Evolutionary conservation across 1,140 invertebrate genomes (phyloP).

Genomic region (Paraescarpia echinospica): DNA sequence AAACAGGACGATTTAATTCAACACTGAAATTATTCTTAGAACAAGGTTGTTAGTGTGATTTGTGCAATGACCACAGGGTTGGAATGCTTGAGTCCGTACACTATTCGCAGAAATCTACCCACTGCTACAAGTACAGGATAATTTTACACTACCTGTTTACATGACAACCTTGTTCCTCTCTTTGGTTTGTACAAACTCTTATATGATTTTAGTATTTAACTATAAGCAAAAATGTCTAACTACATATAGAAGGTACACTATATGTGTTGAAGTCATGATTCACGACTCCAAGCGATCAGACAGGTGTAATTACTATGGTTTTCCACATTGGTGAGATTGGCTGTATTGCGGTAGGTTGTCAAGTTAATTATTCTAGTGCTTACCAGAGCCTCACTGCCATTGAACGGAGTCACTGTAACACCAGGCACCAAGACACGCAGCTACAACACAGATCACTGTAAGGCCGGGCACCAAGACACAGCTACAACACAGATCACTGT

Average conservation of each 20-base stretch:
- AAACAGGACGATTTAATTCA: too few species aligned
- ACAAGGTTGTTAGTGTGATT: not conserved
- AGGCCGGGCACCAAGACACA: too few species aligned
- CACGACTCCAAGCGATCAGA: not conserved
- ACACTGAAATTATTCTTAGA: not conserved
- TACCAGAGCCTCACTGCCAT: not conserved
- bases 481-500: too few species aligned
- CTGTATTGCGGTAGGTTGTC: not conserved
- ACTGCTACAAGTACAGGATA: too few species aligned
- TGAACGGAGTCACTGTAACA: not conserved
- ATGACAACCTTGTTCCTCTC: not conserved
- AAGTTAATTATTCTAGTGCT: not conserved
- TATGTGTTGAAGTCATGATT: not conserved
- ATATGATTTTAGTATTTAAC: too few species aligned
- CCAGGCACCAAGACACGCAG: not conserved
- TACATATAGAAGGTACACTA: too few species aligned
- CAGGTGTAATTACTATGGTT: not conserved
- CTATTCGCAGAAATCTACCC: too few species aligned
- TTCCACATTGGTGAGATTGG: not conserved
- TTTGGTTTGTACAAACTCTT: too few species aligned
- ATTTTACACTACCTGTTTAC: not conserved
- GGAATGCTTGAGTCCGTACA: too few species aligned
- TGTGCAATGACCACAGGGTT: not conserved
- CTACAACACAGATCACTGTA: not conserved
- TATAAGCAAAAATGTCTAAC: too few species aligned